Evolutionary conservation across 2,797 vertebrate species (phyloP), one percentile per base, ranked within the genome.

Genomic region (Dicrostonyx torquatus): DNA sequence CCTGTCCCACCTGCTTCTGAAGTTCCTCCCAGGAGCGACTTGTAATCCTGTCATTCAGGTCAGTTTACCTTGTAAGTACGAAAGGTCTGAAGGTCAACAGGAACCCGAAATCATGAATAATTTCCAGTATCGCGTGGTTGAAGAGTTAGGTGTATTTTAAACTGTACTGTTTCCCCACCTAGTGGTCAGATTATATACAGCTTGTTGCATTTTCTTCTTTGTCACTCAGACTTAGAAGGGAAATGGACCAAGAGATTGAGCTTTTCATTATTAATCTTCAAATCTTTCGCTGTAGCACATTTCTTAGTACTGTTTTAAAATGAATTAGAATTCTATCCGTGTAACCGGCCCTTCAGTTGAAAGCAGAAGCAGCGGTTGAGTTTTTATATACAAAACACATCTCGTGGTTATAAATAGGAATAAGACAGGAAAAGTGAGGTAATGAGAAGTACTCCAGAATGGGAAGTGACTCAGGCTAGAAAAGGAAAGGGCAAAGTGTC

Each of bases 81-180:
- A 89, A 80, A 88, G 43, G 50, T 9, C 37, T 34, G 22, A 18
- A 96, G 48, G 34, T 77, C 77, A n/a, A 45, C 26, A 50, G 94
- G 82, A 94, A 64, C 75, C 50, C 82, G 55, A 93, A 91, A 64
- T 37, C 77, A 70, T 50, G 72, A 96, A 82, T n/a, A 50, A 86
- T 26, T 94, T 85, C 62, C 15, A 85, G 80, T 85, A 40, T 6
- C 45, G 50, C 64, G 24, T n/a, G 2, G 24, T 10, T 4, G 3
- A 87, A 34, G 50, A 72, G 14, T 78, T 75, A 70, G 24, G 8
- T 3, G 22, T 45, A 80, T 91, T 94, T 96, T 97, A 90, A 89
- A 93, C n/a, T 97, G 96, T 96, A 92, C 72, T 95, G 92, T 92
- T 96, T 97, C 97, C 66, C 97, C 97, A 96, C 93, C 97, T 97